These are phyloP conservation scores for Sander vitreus DNA, from an alignment of 2,113 vertebrate species.

Conservation along the genomic window DNA sequence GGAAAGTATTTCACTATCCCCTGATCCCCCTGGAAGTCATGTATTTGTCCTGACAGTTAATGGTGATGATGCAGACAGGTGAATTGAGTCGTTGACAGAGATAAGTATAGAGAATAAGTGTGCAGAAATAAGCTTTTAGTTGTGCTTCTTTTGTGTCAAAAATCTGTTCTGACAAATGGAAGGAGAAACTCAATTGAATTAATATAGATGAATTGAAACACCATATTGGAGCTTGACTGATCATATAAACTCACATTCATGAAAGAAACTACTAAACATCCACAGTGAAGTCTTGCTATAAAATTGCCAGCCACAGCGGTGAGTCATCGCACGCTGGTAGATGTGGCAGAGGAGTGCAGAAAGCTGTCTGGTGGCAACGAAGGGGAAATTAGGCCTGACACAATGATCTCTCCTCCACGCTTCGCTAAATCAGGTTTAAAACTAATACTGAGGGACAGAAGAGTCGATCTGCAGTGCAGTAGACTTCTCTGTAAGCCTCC, in stretches of 20 bases:
- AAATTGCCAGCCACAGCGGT: constrained; percentile 17
- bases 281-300: constrained; percentile 9
- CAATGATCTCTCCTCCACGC: constrained; percentile 47
- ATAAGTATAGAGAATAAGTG: not conserved
- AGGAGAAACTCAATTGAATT: not conserved
- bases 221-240: not conserved
- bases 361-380: not conserved
- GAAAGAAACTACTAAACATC: not conserved
- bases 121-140: not conserved
- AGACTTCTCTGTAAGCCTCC: constrained; percentile 3
- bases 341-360: constrained; percentile 23
- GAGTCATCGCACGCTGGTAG: constrained; percentile 27
- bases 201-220: not conserved
- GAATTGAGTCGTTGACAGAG: not conserved
- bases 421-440: constrained; percentile 53
- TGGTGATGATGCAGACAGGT: not conserved
- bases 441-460: constrained; percentile 31
- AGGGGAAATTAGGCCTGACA: constrained; percentile 58
- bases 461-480: constrained; percentile 43
- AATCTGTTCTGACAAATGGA: not conserved
- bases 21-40: not conserved
- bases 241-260: not conserved
- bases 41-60: not conserved
- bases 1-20: not conserved
- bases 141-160: not conserved